Conservation (phyloP, 2,888 invertebrate genomes). For the Eucriotettix oculatus region DNA sequence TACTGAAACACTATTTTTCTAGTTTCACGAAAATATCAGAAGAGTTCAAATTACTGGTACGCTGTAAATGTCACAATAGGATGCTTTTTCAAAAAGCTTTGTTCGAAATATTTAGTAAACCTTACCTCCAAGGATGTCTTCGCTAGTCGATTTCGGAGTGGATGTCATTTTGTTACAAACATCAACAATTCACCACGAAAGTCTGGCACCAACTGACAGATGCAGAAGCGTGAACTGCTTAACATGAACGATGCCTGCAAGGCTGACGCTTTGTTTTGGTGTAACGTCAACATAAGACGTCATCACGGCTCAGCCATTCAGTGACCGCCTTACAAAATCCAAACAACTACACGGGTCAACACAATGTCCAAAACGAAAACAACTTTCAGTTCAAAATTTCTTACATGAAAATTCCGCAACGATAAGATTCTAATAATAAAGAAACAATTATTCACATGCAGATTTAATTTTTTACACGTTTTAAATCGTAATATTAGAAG, state of each 20-base stretch:
- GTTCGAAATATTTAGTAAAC: too few relatives aligned
- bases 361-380: too few relatives aligned
- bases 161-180: constrained; percentile 10
- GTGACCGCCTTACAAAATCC: background rate
- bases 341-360: background rate
- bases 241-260: constrained; percentile 1
- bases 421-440: too few relatives aligned
- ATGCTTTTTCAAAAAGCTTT: too few relatives aligned
- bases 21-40: too few relatives aligned
- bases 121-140: constrained; percentile 13
- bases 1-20: too few relatives aligned
- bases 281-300: constrained; percentile 13
- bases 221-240: background rate
- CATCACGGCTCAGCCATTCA: constrained; percentile 5
- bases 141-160: constrained; percentile 12
- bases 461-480: too few relatives aligned
- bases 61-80: too few relatives aligned
- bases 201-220: constrained; percentile 6
- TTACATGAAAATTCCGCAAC: too few relatives aligned
- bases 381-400: too few relatives aligned
- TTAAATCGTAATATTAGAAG: background rate
- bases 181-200: constrained; percentile 1
- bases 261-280: constrained; percentile 13
- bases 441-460: too few relatives aligned
- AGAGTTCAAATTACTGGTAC: too few relatives aligned